phyloP scores from a whole-genome alignment of 2,888 invertebrate species.

The Cephus spinipes region DNA sequence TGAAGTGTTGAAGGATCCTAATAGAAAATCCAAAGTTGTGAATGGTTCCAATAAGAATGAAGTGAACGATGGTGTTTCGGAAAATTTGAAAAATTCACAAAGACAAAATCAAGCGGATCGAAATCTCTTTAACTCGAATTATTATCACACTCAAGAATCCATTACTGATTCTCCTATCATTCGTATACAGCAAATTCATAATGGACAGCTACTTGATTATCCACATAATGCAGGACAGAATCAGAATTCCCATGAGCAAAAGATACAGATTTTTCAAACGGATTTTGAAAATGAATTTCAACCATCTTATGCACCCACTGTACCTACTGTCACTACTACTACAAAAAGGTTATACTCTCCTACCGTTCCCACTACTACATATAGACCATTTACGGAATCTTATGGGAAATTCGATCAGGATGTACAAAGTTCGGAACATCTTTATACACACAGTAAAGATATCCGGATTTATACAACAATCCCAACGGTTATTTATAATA shows the following conservation, averaged over 20 bases:
- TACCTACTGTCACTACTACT: constrained; percentile 59
- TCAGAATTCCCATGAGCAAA: constrained; percentile 4
- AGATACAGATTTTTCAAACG: constrained; percentile 30
- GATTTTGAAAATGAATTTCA: constrained; percentile 43
- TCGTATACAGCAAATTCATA: constrained; percentile 29
- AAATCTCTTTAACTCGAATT: background rate
- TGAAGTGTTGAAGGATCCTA: constrained; percentile 40
- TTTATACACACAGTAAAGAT: constrained; percentile 41
- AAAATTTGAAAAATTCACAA: constrained; percentile 1
- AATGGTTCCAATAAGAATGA: background rate
- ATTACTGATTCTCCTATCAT: constrained; percentile 40
- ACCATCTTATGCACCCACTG: constrained; percentile 58
- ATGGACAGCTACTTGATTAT: background rate
- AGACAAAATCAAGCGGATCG: background rate
- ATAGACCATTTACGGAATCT: constrained; percentile 44
- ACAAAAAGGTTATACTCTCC: constrained; percentile 57
- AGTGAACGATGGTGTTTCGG: background rate
- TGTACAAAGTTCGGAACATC: constrained; percentile 52
- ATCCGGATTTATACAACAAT: background rate
- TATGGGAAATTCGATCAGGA: constrained; percentile 46
- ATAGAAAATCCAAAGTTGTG: constrained; percentile 21
- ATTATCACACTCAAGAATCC: background rate
- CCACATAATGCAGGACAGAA: background rate
- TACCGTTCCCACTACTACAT: constrained; percentile 54
- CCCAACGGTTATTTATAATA: background rate